Base-by-base conservation (phyloP, 1,140 invertebrate genomes). In the Elysia chlorotica region DNA sequence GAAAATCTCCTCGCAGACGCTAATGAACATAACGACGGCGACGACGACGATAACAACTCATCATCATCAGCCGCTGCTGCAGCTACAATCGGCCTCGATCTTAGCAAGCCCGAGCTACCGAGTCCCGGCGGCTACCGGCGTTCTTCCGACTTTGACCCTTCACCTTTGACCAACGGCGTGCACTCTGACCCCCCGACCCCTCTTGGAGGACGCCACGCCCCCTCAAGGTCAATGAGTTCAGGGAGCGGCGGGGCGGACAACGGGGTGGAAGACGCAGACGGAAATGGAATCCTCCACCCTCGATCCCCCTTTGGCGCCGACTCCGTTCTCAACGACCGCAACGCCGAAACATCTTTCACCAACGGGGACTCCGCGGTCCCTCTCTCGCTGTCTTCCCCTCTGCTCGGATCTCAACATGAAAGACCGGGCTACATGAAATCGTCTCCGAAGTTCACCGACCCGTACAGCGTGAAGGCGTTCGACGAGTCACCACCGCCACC, bases 371-470 rank as follows among this genome's bases (percentile, higher is more conserved):
- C 30, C 41, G 31, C 14, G 54, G 61, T 33, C 33, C 30, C 61
- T 25, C 33, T 63, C 25, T 23, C n/a, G 25, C 48, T 37, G 2
- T 54, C 62, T 35, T 25, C 71, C 61, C 14, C 61, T 59, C 28
- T 17, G 35, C 28, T 37, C 69, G 6, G 33, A 61, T 21, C 35
- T 53, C 31, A 28, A 53, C 4, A 30, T 36, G 21, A 53, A 41
- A n/a, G n/a, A n/a, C n/a, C n/a, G 28, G 74, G 38, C n/a, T 70
- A 74, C 65, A n/a, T n/a, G n/a, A 74, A 35, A 48, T 36, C 35
- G n/a, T 53, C 57, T 35, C 37, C 37, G 38, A 4, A 59, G 2
- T 30, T 56, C 3, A 69, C 57, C 33, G 54, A 56, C 1, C 30
- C 2, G 6, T 38, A 23, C 17, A 38, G 25, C 35, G 59, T 54